A percentile compares a stretch with the other conserved stretches of the same genome.
Conservation (phyloP, 2,888 invertebrate species). For the Labia minor region DNA sequence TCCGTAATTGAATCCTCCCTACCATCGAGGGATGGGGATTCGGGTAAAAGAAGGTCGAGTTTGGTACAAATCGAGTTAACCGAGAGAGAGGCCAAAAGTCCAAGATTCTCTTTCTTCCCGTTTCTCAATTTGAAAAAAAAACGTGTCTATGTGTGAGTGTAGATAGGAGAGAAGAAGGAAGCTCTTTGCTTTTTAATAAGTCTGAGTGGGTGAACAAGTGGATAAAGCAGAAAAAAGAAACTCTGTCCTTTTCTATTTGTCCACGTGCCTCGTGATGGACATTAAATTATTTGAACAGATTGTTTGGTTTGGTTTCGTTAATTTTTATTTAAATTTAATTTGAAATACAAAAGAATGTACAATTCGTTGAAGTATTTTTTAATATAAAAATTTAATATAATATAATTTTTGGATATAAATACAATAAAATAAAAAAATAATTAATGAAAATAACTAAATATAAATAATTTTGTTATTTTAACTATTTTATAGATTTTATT, state of each 20-base stretch:
- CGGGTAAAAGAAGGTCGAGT: not conserved
- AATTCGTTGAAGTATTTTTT: too few relatives aligned
- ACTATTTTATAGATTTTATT: too few relatives aligned
- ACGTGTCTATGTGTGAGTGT: not conserved
- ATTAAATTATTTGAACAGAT: not conserved
- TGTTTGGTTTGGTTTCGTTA: too few relatives aligned
- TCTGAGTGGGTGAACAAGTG: constrained; percentile 13
- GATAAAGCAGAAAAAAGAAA: not conserved
- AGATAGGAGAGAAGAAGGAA: too few relatives aligned
- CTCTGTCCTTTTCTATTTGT: not conserved
- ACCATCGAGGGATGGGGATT: not conserved
- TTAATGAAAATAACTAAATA: too few relatives aligned
- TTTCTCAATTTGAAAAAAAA: not conserved
- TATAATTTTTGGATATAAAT: too few relatives aligned
- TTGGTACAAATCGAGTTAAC: constrained; percentile 13
- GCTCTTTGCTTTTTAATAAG: not conserved
- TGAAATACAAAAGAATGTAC: too few relatives aligned
- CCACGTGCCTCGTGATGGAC: not conserved
- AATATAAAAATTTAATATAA: too few relatives aligned
- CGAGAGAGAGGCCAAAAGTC: not conserved
- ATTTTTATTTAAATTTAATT: too few relatives aligned
- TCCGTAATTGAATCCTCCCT: constrained; percentile 4
- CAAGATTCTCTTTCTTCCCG: not conserved
- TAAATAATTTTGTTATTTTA: too few relatives aligned
- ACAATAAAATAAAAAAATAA: too few relatives aligned